These are phyloP conservation scores for Notarius quadriscutis DNA, from an alignment of 2,113 vertebrate species.

Conservation along the genomic window DNA sequence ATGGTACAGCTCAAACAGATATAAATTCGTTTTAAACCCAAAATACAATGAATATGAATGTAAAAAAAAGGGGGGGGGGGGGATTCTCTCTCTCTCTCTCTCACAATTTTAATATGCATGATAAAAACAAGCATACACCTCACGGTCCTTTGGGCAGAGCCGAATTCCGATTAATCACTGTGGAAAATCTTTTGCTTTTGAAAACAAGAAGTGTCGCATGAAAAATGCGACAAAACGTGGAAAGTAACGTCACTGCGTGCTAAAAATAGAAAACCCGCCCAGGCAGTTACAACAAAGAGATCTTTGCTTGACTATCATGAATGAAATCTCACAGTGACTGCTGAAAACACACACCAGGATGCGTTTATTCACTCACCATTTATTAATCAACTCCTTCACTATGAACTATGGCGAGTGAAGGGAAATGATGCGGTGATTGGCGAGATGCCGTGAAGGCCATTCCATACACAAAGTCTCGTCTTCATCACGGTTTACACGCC, in stretches of 20 bases:
- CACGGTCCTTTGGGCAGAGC: neutral
- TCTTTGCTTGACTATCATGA: neutral
- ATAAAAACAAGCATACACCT: neutral
- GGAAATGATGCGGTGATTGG: neutral
- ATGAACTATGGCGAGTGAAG: neutral
- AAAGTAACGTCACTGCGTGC: neutral
- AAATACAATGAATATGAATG: neutral
- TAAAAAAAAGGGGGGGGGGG: too few relatives aligned
- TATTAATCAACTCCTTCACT: neutral
- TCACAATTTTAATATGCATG: neutral
- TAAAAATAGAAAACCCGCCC: conserved; percentile 32
- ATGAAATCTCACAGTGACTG: neutral
- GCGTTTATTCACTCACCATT: neutral
- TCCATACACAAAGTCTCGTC: neutral
- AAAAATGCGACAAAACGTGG: neutral
- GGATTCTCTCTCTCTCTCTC: too few relatives aligned
- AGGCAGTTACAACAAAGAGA: neutral
- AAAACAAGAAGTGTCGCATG: neutral
- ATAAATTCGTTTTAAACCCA: neutral
- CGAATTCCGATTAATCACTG: neutral
- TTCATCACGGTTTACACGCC: neutral
- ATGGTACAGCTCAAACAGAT: neutral
- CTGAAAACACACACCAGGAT: neutral
- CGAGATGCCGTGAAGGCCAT: neutral
- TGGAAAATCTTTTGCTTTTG: neutral